Evolutionary conservation across 1,140 invertebrate species (phyloP), one percentile per base, ranked within the genome.

Genomic region (Philaenus spumarius): DNA sequence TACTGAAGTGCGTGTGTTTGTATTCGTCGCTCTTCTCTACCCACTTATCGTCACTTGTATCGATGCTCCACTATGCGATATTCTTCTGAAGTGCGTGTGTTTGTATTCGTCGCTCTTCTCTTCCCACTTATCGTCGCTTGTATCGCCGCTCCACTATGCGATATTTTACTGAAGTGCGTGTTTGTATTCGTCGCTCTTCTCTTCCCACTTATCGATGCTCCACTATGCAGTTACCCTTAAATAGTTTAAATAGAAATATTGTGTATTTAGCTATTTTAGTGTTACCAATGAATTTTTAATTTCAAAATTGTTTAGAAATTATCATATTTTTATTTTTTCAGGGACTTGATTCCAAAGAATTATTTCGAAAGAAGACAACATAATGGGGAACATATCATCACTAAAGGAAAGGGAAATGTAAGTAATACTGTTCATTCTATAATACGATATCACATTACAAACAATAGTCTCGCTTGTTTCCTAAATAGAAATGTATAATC

Each of bases 351-450:
- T 55, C 80, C 89, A 0, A 77, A 80, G 37, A 80, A 82, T 60
- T 89, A 88, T 73, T 84, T 86, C 67, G 75, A 89, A 66, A 80
- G 80, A 62, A 80, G 85, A 69, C 88, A 92, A 71, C 77, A 84
- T 64, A 74, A 82, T 66, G 85, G 85, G 34, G 68, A 73, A 66
- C 78, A 79, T 66, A 80, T 83, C 46, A 73, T 84, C 45, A 73
- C 83, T 63, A 77, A 72, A 66, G 83, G 85, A 34, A 77, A 73
- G 34, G 75, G 73, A 69, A 73, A 83, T 73, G 85, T 88, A 75
- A 77, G 74, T 73, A 56, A 42, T 19, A 6, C 2, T 11, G 2
- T 26, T 50, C 2, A 15, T 50, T 34, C 6, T n/a, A 15, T 50
- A 26, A 50, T 3, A 4, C n/a, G 15, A 6, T 11, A 26, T 24